phyloP scores from a whole-genome alignment of 1,140 invertebrate species.

The Magallana angulata region DNA sequence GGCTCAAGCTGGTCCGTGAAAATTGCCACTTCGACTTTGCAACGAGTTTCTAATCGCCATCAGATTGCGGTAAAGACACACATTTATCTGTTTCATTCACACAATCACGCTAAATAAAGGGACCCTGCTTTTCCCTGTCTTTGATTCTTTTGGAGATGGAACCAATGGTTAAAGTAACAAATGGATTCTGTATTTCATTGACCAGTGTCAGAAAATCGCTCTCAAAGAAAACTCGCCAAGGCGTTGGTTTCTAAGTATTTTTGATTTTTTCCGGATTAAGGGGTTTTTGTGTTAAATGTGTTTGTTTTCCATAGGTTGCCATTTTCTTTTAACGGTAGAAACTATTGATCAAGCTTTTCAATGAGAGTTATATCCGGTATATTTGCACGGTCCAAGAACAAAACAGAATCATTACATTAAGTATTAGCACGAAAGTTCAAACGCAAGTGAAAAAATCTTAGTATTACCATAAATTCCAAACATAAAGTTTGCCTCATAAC shows the following conservation, averaged over 20 bases:
- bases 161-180: neutral
- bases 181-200: neutral
- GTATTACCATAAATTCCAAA: no score
- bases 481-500: no score
- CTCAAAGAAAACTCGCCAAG: neutral
- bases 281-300: no score
- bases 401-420: no score
- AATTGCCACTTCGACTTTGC: neutral
- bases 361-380: no score
- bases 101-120: constrained; percentile 30
- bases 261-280: neutral
- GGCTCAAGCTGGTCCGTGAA: constrained; percentile 7
- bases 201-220: constrained; percentile 3
- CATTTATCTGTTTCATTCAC: constrained; percentile 23
- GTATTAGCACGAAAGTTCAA: no score
- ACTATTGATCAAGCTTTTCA: neutral
- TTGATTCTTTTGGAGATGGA: neutral
- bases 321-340: neutral
- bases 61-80: constrained; percentile 35
- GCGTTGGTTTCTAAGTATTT: neutral
- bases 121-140: neutral
- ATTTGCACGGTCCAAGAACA: no score
- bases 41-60: constrained; percentile 33
- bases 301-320: neutral
- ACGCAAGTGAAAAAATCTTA: no score